A percentile compares a stretch with the other conserved stretches of the same genome.
Evolutionary conservation across 1,140 invertebrate genomes (phyloP).

Genomic region (Procambarus virginalis): DNA sequence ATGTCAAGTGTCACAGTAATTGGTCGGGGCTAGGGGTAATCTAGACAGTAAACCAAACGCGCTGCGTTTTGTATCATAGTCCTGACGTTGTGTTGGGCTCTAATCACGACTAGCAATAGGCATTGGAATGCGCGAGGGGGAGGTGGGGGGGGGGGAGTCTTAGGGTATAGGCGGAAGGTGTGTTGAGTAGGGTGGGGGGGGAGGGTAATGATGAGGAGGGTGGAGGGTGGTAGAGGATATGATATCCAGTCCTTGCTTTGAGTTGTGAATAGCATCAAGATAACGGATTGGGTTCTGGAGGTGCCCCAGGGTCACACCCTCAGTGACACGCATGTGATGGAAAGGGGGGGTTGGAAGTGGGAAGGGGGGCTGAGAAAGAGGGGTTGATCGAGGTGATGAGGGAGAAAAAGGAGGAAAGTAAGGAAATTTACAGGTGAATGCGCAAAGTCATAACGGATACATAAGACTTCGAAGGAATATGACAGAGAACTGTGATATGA

Average conservation of each 20-base stretch:
- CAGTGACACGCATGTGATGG: background rate
- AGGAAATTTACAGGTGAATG: too few relatives aligned
- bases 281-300: background rate
- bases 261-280: background rate
- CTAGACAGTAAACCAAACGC: background rate
- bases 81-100: background rate
- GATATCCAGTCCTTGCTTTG: background rate
- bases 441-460: too few relatives aligned
- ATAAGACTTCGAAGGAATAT: too few relatives aligned
- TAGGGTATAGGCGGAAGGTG: background rate
- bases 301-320: background rate
- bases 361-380: too few relatives aligned
- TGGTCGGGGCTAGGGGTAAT: background rate
- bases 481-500: too few relatives aligned
- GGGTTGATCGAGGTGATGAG: background rate
- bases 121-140: background rate
- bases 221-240: too few relatives aligned
- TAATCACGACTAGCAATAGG: background rate
- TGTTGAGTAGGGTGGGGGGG: too few relatives aligned
- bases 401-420: too few relatives aligned
- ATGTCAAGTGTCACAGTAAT: too few relatives aligned
- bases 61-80: background rate
- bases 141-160: background rate
- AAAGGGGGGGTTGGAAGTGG: too few relatives aligned
- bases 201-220: too few relatives aligned